Conservation (phyloP, 2,888 invertebrate genomes). For the Tetramorium bicarinatum region DNA sequence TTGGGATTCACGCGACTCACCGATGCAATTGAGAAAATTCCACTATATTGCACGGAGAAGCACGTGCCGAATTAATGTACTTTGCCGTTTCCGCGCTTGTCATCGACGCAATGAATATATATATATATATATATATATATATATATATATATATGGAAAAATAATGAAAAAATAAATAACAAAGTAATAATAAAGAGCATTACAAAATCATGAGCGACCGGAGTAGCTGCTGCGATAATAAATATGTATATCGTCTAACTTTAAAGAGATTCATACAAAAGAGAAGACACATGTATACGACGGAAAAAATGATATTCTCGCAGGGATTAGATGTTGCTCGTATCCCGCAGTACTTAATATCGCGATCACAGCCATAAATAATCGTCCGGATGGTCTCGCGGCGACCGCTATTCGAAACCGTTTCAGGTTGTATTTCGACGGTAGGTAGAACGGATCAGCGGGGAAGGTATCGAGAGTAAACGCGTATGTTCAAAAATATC, state of each 20-base stretch:
- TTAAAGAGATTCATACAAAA: slow-evolving; percentile 13
- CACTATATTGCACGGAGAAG: not conserved
- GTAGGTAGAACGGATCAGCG: slow-evolving; percentile 31
- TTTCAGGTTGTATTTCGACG: slow-evolving; percentile 52
- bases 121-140: too few species aligned
- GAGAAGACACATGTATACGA: slow-evolving; percentile 34
- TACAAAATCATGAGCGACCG: not conserved
- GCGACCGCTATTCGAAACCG: slow-evolving; percentile 77
- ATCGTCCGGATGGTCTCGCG: slow-evolving; percentile 78
- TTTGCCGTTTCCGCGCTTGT: not conserved
- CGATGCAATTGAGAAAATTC: slow-evolving; percentile 33
- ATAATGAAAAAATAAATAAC: not conserved
- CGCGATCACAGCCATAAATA: slow-evolving; percentile 80
- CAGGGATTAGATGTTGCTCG: slow-evolving; percentile 76
- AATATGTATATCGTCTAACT: not conserved
- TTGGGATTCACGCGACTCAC: slow-evolving; percentile 8
- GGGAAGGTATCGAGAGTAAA: slow-evolving; percentile 56
- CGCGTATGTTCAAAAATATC: slow-evolving; percentile 30
- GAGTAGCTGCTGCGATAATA: not conserved
- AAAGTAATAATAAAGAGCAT: not conserved
- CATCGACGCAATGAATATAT: not conserved
- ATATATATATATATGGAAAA: not conserved
- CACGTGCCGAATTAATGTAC: slow-evolving; percentile 17
- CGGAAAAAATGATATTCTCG: slow-evolving; percentile 61
- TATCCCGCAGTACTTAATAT: slow-evolving; percentile 81